Base-by-base conservation (phyloP, 2,888 invertebrate genomes). In the Odontocerum albicorne region DNA sequence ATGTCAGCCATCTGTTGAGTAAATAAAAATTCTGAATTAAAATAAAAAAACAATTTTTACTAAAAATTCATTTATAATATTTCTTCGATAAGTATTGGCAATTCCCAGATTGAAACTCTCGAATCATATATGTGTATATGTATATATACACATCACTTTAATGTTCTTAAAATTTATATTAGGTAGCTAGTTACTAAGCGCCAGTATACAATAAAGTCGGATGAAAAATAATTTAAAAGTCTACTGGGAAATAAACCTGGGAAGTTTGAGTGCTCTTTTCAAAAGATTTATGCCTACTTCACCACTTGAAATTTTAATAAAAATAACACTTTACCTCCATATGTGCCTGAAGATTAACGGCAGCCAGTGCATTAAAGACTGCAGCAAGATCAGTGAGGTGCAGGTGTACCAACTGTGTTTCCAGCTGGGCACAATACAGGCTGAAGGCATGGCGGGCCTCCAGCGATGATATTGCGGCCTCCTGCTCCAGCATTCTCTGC, bases 401-500 rank as follows among this genome's bases (percentile, higher is more conserved):
- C 2, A 80, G 75, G 62, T 81, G 81, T 3, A 82, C 82, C 32
- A 84, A 67, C 62, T 82, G 81, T 0, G 83, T 83, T 65, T 84
- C 84, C 74, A 82, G 77, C 62, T 83, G 77, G 13, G 83, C 74
- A 66, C 84, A 84, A 64, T 82, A 80, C 38, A 84, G 70, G 53
- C 83, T 83, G 65, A 82, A 84, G 38, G 81, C 80, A 55, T 81
- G 81, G 60, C 83, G 72, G 38, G 82, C 66, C 63, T 83, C 83
- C 61, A 83, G 79, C 52, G 81, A 82, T 0, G 81, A 78, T 53
- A 84, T 83, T 8, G 83, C 79, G 39, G 76, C 81, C 62, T 83
- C 83, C 67, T 84, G 83, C 1, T 81, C 79, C 49, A 84, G 72
- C 81, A 83, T 83, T 65, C 79, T 78, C 52, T 80, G 76, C 64